Conservation (phyloP, 2,888 invertebrate genomes). For the Drosophila hawaiiensis region DNA sequence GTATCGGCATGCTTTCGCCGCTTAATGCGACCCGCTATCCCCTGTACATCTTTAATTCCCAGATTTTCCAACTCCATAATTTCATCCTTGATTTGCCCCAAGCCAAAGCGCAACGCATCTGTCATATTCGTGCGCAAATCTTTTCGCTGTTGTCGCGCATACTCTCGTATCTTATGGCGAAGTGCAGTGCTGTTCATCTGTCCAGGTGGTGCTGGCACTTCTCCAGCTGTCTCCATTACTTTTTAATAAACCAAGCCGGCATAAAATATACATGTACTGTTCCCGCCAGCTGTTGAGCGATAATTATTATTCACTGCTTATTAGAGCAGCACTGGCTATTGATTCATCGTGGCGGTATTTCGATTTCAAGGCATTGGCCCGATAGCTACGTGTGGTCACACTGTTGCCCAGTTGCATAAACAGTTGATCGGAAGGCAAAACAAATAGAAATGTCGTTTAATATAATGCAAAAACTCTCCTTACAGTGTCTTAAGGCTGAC, state of each 20-base stretch:
- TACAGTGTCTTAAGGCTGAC: constrained; percentile 78
- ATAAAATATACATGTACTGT: not conserved
- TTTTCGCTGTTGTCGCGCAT: constrained; percentile 71
- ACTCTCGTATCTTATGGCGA: constrained; percentile 76
- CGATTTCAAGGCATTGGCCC: constrained; percentile 3
- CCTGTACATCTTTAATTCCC: constrained; percentile 79
- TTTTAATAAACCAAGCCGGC: constrained; percentile 2
- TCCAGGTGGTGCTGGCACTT: not conserved
- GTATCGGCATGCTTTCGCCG: constrained; percentile 81
- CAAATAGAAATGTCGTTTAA: constrained; percentile 74
- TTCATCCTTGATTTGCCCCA: constrained; percentile 80
- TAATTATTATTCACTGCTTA: not conserved
- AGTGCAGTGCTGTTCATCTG: constrained; percentile 29
- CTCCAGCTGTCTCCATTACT: constrained; percentile 9
- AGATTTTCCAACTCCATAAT: constrained; percentile 78
- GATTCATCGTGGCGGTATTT: not conserved
- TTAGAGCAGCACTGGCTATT: constrained; percentile 24
- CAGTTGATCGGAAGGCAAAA: constrained; percentile 16
- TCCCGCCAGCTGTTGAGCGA: constrained; percentile 2
- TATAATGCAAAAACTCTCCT: constrained; percentile 82
- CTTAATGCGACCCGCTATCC: constrained; percentile 82
- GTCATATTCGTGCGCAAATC: constrained; percentile 63
- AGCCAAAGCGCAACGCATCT: constrained; percentile 81
- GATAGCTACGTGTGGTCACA: constrained; percentile 20
- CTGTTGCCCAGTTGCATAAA: constrained; percentile 61